Evolutionary conservation across 2,888 invertebrate genomes (phyloP), one percentile per base, ranked within the genome.

Genomic region (Melikaiella ostensackeni): DNA sequence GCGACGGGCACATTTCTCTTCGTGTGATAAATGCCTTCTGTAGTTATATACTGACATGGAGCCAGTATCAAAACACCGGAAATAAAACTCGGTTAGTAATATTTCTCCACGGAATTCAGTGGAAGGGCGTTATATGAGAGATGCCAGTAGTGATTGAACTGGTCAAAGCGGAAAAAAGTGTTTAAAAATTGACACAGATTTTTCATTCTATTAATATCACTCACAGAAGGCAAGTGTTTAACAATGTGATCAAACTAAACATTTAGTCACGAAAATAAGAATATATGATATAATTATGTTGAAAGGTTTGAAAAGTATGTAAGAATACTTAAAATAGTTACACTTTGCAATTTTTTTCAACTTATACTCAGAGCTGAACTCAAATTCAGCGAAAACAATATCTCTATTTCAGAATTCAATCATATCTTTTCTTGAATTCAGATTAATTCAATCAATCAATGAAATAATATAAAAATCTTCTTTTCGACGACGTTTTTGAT

Each of bases 81-180:
- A 70, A 70, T 70, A 70, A 70, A 70, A 70, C 46, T 9, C 50
- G 19, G 46, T 70, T 46, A 30, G 70, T 70, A 50, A 70, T 70
- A 70, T 70, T 70, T 70, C 30, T 50, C 30, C n/a, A 70, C 30
- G 19, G 30, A n/a, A n/a, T n/a, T n/a, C n/a, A n/a, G n/a, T n/a
- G n/a, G n/a, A 50, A 19, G 30, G 46, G 30, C 19, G 46, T 66
- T 66, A 46, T 46, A 5, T 24, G 27, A 27, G 21, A 38, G 27
- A 66, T 46, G 66, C 19, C 66, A 66, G 16, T 66, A 46, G 24
- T 46, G 46, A 46, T 46, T 66, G 46, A 66, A 46, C 46, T 66
- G 30, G 33, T 33, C 19, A 62, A 62, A 35, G 19, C n/a, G n/a
- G 1, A 33, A 9, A 33, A 33, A 33, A 30, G 8, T 33, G 35